Conservation (phyloP, 2,888 invertebrate species). For the Epinotia ramella region DNA sequence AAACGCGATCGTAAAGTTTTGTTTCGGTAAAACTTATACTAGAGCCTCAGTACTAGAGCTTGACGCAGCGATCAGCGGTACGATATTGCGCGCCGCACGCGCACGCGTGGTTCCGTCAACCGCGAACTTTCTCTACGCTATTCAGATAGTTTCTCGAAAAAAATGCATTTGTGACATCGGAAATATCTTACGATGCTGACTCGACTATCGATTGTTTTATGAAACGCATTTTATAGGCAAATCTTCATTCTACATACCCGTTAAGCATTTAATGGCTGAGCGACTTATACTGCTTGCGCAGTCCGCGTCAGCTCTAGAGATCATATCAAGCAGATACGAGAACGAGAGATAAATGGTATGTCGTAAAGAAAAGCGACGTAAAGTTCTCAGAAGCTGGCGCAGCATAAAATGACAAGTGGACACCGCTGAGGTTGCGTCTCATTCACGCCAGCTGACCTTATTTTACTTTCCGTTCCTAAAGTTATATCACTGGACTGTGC, state of each 20-base stretch:
- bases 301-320: constrained; percentile 3
- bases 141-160: constrained; percentile 45
- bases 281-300: neutral
- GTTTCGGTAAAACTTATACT: no score
- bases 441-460: constrained; percentile 23
- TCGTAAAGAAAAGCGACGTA: constrained; percentile 24
- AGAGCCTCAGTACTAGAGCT: no score
- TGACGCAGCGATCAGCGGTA: constrained; percentile 20
- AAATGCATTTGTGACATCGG: constrained; percentile 28
- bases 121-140: constrained; percentile 65
- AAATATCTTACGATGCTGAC: constrained; percentile 49
- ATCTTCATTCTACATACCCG: constrained; percentile 39
- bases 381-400: constrained; percentile 17
- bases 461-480: neutral
- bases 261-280: constrained; percentile 1
- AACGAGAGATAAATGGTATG: constrained; percentile 16
- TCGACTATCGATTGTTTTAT: constrained; percentile 58
- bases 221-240: constrained; percentile 58
- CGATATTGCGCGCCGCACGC: constrained; percentile 52
- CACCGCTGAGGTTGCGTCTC: constrained; percentile 17
- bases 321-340: constrained; percentile 24
- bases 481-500: neutral
- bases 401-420: constrained; percentile 33
- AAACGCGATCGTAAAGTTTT: no score
- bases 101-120: constrained; percentile 64